Conservation (phyloP, 2,888 invertebrate genomes). For the Lydus trimaculatus region DNA sequence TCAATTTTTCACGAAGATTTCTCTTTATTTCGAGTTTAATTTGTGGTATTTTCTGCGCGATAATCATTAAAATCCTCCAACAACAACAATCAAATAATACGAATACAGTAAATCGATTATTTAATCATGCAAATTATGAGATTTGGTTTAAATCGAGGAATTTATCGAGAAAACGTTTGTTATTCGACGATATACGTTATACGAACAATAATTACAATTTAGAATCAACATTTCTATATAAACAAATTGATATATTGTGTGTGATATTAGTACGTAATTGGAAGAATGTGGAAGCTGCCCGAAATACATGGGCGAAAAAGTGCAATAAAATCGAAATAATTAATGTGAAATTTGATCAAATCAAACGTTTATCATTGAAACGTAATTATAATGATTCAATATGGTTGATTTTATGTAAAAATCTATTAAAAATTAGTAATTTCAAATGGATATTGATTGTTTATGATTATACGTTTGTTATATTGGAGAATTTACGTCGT, state of each 20-base stretch:
- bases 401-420: conserved; percentile 53
- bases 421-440: conserved; percentile 40
- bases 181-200: conserved; percentile 50
- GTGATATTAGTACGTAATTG: conserved; percentile 60
- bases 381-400: conserved; percentile 47
- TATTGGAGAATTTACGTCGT: conserved; percentile 65
- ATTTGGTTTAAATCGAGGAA: conserved; percentile 43
- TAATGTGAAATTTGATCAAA: conserved; percentile 39
- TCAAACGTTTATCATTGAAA: conserved; percentile 44
- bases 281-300: conserved; percentile 55
- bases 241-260: conserved; percentile 60
- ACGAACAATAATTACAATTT: conserved; percentile 35
- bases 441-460: conserved; percentile 65
- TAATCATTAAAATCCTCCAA: conserved; percentile 22
- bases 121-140: conserved; percentile 32
- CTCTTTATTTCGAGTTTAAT: conserved; percentile 42
- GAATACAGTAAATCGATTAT: conserved; percentile 5
- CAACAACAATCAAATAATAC: conserved; percentile 8
- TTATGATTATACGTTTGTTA: conserved; percentile 64
- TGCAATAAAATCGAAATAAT: conserved; percentile 52
- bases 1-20: conserved; percentile 41
- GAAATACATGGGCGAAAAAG: conserved; percentile 54
- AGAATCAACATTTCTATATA: conserved; percentile 51
- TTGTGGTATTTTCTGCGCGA: conserved; percentile 42
- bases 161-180: conserved; percentile 31